Conservation (phyloP, 2,113 vertebrate genomes). For the Excalfactoria chinensis region DNA sequence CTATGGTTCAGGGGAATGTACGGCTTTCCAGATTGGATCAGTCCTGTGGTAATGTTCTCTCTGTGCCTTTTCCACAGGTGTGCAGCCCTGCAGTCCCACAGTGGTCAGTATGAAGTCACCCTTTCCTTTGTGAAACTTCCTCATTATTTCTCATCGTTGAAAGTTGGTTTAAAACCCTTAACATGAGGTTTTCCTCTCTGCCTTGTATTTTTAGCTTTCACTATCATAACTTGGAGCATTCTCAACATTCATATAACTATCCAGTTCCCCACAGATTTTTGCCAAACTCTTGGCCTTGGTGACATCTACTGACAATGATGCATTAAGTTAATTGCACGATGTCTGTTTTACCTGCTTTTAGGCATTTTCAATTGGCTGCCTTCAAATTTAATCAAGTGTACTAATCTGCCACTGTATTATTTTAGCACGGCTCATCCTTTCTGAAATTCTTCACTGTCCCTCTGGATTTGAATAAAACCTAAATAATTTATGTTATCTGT, state of each 20-base stretch:
- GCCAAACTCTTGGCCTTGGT: background rate
- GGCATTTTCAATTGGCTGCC: background rate
- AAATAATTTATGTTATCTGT: background rate
- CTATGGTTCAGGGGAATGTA: background rate
- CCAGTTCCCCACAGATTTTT: background rate
- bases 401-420: background rate
- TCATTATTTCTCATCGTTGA: background rate
- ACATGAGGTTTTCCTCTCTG: background rate
- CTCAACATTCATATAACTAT: background rate
- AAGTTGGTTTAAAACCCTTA: background rate
- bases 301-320: background rate
- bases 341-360: background rate
- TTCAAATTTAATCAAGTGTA: conserved; percentile 8
- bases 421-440: background rate
- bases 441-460: background rate
- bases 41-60: accelerated
- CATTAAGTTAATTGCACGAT: background rate
- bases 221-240: accelerated
- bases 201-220: background rate
- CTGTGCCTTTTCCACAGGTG: background rate
- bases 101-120: background rate
- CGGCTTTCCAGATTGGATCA: background rate
- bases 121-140: background rate
- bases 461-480: background rate
- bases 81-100: background rate